Evolutionary conservation across 2,888 invertebrate genomes (phyloP).

Genomic region (Lycaena phlaeas): DNA sequence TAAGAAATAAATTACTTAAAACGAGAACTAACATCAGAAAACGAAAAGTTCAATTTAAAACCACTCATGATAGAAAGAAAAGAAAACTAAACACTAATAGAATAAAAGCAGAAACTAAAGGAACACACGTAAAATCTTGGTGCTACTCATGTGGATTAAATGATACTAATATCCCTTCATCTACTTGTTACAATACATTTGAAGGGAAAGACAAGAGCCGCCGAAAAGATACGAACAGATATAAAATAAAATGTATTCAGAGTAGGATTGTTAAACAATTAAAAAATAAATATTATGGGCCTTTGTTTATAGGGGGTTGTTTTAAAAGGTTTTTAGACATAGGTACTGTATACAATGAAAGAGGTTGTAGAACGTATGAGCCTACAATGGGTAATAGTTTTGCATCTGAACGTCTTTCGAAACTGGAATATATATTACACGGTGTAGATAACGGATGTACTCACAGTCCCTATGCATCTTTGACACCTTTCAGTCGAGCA

Average conservation of each 20-base stretch:
- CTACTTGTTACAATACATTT: constrained; percentile 16
- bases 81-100: too few relatives aligned
- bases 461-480: constrained; percentile 32
- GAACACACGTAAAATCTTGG: too few relatives aligned
- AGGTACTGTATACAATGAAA: constrained; percentile 25
- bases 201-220: constrained; percentile 11
- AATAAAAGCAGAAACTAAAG: too few relatives aligned
- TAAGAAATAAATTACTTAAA: too few relatives aligned
- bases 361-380: constrained; percentile 23
- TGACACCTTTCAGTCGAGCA: constrained; percentile 36
- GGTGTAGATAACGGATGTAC: constrained; percentile 30
- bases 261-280: background rate
- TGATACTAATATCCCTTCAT: constrained; percentile 14
- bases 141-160: constrained; percentile 21
- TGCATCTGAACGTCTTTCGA: constrained; percentile 19
- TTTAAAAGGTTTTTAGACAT: constrained; percentile 28
- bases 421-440: constrained; percentile 19
- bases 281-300: constrained; percentile 13
- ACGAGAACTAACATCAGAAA: too few relatives aligned
- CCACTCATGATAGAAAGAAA: too few relatives aligned
- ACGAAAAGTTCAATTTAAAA: too few relatives aligned
- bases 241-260: constrained; percentile 18
- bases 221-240: background rate
- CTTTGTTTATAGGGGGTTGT: constrained; percentile 24
- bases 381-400: constrained; percentile 17